A percentile compares a stretch with the other conserved stretches of the same genome.
These are phyloP conservation scores for Ascaphus truei DNA, from an alignment of 2,113 vertebrate species.

Conservation along the genomic window DNA sequence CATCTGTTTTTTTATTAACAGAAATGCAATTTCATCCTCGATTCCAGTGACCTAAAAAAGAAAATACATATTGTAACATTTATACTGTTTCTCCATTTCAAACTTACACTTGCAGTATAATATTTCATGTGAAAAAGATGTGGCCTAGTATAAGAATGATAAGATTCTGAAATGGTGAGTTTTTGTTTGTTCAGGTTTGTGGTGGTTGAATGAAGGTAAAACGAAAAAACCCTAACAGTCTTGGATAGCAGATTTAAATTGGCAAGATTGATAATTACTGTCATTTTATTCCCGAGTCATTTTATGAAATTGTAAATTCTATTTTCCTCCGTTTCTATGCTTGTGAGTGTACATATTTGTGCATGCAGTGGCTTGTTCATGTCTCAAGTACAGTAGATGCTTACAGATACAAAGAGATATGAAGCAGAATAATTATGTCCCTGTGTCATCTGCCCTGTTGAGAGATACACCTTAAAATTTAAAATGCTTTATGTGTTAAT, in stretches of 20 bases:
- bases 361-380: not conserved
- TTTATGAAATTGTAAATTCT: not conserved
- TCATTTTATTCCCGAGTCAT: not conserved
- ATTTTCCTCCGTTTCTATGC: not conserved
- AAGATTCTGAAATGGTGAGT: too few species aligned
- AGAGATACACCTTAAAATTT: not conserved
- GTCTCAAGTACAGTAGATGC: not conserved
- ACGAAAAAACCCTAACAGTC: too few species aligned
- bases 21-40: constrained; percentile 13
- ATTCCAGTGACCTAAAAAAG: constrained; percentile 13
- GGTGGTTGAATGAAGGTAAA: too few species aligned
- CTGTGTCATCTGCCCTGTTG: not conserved
- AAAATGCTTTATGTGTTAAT: not conserved
- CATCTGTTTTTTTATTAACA: constrained; percentile 6
- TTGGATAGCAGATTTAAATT: not conserved
- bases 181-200: too few species aligned
- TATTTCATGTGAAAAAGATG: too few species aligned
- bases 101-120: too few species aligned
- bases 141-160: too few species aligned
- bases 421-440: not conserved
- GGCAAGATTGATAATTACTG: constrained; percentile 9
- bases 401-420: not conserved
- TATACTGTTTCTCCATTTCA: constrained; percentile 1
- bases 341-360: not conserved
- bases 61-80: constrained; percentile 18